Evolutionary conservation across 1,140 invertebrate species (phyloP), one percentile per base, ranked within the genome.

Genomic region (Drosophila arizonae): DNA sequence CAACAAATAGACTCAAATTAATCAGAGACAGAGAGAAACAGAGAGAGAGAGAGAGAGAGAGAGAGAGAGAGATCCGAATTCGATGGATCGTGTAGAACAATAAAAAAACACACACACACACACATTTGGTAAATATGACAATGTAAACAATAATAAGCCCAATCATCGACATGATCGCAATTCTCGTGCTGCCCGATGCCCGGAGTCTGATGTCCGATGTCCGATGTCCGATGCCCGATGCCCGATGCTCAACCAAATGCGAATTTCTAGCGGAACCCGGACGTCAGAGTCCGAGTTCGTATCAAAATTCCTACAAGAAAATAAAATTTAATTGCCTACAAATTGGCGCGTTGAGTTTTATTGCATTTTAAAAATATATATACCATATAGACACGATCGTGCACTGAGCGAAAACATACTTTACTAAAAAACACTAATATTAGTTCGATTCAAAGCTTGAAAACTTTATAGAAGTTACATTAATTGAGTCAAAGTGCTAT

Each of bases 291-390:
- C 39, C 21, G 48, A 55, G 43, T 50, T 43, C 11, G 51, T 68
- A 64, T 68, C 71, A 62, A 77, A 88, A 88, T 87, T 87, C 82
- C 76, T 43, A 57, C 10, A 61, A 45, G 67, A 66, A 76, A 62
- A 79, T 84, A 60, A 74, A 88, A 88, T 80, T 87, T 87, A 88
- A 87, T 87, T 87, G 82, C 82, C 84, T 84, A 79, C 84, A 84
- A 87, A 82, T 87, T 88, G 82, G 84, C 84, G 84, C 79, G 79
- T 69, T 84, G 84, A 87, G 72, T 84, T 88, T 87, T 82, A 87
- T 88, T 73, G 73, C 79, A 82, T 72, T 79, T 88, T 67, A 72
- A 81, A 56, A 69, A 81, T 66, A 79, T 79, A 36, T 51, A 33
- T 33, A n/a, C 6, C 28, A 33, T 5, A 21, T 17, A 36, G 1